phyloP scores from a whole-genome alignment of 2,113 vertebrate species.

The Ailurus styani region DNA sequence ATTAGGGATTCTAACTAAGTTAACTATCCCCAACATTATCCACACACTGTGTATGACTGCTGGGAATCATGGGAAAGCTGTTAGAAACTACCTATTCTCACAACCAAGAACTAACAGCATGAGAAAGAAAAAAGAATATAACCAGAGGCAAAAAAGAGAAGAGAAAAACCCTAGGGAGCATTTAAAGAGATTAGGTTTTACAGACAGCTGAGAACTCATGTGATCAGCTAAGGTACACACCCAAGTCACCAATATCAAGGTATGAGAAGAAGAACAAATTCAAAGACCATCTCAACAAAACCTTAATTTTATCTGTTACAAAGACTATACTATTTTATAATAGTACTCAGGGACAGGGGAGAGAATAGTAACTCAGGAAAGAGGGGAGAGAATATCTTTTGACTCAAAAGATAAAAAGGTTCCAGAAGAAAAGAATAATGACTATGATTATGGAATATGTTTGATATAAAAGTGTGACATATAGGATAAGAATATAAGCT shows the following conservation, averaged over 20 bases:
- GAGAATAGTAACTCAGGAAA: too few species aligned
- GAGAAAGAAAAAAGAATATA: background rate
- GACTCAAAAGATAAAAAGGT: background rate
- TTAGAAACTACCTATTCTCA: background rate
- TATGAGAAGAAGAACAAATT: background rate
- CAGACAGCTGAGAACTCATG: background rate
- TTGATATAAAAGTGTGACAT: background rate
- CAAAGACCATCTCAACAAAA: constrained; percentile 12
- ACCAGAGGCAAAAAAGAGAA: background rate
- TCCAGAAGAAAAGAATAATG: background rate
- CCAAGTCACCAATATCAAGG: background rate
- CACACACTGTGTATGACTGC: background rate
- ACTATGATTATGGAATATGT: background rate
- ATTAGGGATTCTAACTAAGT: background rate
- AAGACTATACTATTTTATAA: background rate
- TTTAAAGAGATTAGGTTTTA: background rate
- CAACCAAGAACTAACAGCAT: background rate
- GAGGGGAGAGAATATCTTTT: background rate
- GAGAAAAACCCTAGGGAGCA: background rate
- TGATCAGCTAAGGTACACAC: background rate
- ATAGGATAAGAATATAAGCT: background rate
- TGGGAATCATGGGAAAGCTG: background rate
- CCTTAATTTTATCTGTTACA: background rate
- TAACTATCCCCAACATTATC: background rate
- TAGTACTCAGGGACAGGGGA: too few species aligned